Evolutionary conservation across 2,888 invertebrate species (phyloP).

Genomic region (Eupeodes luniger): DNA sequence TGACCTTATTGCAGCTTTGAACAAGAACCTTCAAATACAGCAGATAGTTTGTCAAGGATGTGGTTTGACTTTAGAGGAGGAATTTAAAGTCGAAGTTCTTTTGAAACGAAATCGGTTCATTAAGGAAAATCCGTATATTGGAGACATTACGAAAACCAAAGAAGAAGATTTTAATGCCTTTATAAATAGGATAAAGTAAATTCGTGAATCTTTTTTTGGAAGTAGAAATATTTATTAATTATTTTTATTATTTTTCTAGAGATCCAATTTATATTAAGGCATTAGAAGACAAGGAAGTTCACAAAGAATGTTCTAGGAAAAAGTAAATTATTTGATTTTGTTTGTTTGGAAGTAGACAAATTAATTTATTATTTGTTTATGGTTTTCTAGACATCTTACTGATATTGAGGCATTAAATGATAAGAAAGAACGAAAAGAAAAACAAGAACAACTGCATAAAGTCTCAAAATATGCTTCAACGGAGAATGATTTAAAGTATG

Average conservation of each 20-base stretch:
- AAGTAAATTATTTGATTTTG: too few relatives aligned
- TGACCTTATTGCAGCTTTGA: slow-evolving; percentile 77
- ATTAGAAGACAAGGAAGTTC: not conserved
- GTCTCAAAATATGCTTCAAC: too few relatives aligned
- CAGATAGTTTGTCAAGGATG: slow-evolving; percentile 79
- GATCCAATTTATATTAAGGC: slow-evolving; percentile 63
- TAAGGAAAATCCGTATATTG: slow-evolving; percentile 77
- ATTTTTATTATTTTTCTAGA: slow-evolving; percentile 51
- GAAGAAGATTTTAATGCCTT: slow-evolving; percentile 76
- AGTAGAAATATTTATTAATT: not conserved
- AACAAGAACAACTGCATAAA: too few relatives aligned
- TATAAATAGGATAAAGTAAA: slow-evolving; percentile 76
- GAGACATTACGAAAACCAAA: slow-evolving; percentile 76
- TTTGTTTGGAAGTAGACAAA: too few relatives aligned
- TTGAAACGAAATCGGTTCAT: slow-evolving; percentile 79
- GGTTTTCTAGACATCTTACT: too few relatives aligned
- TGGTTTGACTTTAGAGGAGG: slow-evolving; percentile 78
- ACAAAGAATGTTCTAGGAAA: not conserved
- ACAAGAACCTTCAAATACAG: slow-evolving; percentile 77
- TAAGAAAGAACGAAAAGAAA: too few relatives aligned
- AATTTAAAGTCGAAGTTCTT: slow-evolving; percentile 79
- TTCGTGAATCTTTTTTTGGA: not conserved
- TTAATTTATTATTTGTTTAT: too few relatives aligned
- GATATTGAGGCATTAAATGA: too few relatives aligned
- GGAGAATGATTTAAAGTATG: too few relatives aligned